Percentiles rank a stretch among this genome's conserved stretches.
Evolutionary conservation across 1,140 invertebrate species (phyloP).

Genomic region (Helicoverpa armigera): DNA sequence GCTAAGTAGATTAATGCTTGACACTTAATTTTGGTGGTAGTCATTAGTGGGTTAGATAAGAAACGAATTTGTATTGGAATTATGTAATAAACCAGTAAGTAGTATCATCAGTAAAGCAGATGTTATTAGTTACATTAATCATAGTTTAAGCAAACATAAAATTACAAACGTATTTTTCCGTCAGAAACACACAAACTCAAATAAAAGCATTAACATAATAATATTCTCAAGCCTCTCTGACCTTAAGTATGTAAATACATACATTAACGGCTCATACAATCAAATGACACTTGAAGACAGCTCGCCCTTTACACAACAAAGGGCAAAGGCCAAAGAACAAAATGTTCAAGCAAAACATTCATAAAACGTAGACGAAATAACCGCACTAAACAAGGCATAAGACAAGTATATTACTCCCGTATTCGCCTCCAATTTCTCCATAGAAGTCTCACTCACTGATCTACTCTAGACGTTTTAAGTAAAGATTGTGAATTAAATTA

Average conservation of each 20-base stretch:
- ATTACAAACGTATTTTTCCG: no score
- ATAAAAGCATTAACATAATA: conserved; percentile 13
- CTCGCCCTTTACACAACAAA: conserved; percentile 30
- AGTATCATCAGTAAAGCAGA: neutral
- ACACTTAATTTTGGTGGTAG: conserved; percentile 9
- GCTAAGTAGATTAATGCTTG: conserved; percentile 36
- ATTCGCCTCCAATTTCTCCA: conserved; percentile 31
- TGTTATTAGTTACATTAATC: no score
- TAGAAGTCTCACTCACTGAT: conserved; percentile 13
- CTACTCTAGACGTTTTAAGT: conserved; percentile 11
- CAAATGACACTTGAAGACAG: conserved; percentile 35
- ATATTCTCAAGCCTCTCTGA: conserved; percentile 10
- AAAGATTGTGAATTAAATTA: conserved; percentile 46
- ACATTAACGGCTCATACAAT: conserved; percentile 24
- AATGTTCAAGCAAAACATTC: conserved; percentile 12
- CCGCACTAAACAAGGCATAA: neutral
- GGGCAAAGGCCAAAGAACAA: conserved; percentile 18
- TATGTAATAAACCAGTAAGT: neutral
- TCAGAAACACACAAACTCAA: neutral
- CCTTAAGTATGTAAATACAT: conserved; percentile 11
- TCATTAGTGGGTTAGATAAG: conserved; percentile 7
- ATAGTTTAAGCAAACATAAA: no score
- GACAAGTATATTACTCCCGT: conserved; percentile 5
- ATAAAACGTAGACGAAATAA: neutral
- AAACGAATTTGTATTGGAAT: neutral